Evolutionary conservation across 2,113 vertebrate genomes (phyloP), one percentile per base, ranked within the genome.

Genomic region (Indicator maculatus): DNA sequence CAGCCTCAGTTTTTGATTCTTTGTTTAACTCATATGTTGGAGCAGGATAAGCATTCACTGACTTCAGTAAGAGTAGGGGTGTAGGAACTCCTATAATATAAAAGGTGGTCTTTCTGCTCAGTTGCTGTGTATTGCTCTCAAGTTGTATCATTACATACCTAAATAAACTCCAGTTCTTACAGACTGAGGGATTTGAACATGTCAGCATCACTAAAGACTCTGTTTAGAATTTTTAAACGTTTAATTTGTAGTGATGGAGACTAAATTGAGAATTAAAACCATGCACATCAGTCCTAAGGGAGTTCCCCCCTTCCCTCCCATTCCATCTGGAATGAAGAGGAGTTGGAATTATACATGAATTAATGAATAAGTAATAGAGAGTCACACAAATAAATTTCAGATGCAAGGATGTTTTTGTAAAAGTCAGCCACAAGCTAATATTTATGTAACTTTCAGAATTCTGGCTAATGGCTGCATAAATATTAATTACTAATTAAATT

Each of bases 401-500:
- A 85, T 78, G 88, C 84, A 89, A 95, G 63, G 71, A 59, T 72
- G 64, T 75, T 71, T 79, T 63, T 0, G 3, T 5, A 47, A 31
- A 30, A 88, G 93, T 93, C 79, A 93, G 87, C 55, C 50, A 92
- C 74, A 76, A 82, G 93, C 97, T 96, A 98, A 97, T 97, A 97
- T 98, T 97, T 97, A 98, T 97, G 90, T 96, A 96, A 90, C 86
- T 89, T 87, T 28, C 63, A 82, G 89, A 95, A 91, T 69, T 73
- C 45, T 93, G 80, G 91, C 90, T 92, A 90, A 88, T 92, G 73
- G 92, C 93, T 96, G 97, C 81, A 95, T 98, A 94, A 97, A 98
- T 97, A 98, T 97, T 98, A 96, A 98, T 97, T 96, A 78, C 76
- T 95, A 96, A 96, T 98, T 97, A 97, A 97, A 97, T 50, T 93